Evolutionary conservation across 2,888 invertebrate genomes (phyloP), one percentile per base, ranked within the genome.

Genomic region (Salpingus planirostris): DNA sequence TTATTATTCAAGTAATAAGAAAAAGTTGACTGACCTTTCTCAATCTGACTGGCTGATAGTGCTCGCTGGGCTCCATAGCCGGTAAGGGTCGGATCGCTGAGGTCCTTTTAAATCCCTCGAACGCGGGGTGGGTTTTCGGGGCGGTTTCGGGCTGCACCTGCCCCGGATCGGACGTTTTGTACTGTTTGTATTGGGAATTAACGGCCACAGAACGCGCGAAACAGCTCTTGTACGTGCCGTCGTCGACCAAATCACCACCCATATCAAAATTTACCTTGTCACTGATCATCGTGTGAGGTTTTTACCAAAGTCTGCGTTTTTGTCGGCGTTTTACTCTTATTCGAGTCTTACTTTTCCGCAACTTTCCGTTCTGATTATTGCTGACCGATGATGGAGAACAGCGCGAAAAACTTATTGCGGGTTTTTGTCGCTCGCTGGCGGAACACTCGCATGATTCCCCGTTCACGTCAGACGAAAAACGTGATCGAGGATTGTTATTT

Each of bases 201-300:
- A 64, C 59, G 15, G 54, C 61, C 45, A 62, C 50, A 11, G 62
- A 61, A 24, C 62, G 57, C 21, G 64, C 62, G 36, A 64, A 64
- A 50, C 57, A 60, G 51, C 64, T 62, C 43, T 62, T 62, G 44
- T 53, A 62, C 42, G 50, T 51, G 29, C 47, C 45, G 38, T 55
- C 57, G 31, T 54, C 57, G 26, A n/a, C n/a, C 18, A 55, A 51
- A 47, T 53, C 55, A 31, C 49, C 46, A 42, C 48, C 44, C 26
- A 51, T 43, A 43, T 57, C 56, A 31, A 47, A 49, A 31, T 47
- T 43, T 27, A 40, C 35, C 29, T 50, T 46, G 33, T 52, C 52
- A 44, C 44, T 53, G 31, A 44, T 40, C 53, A 53, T 52, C 30
- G 29, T 49, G 14, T 27, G 18, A 13, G 8, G n/a, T n/a, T n/a